These are phyloP conservation scores for Cololabis saira DNA, from an alignment of 2,113 vertebrate genomes.

Conservation along the genomic window DNA sequence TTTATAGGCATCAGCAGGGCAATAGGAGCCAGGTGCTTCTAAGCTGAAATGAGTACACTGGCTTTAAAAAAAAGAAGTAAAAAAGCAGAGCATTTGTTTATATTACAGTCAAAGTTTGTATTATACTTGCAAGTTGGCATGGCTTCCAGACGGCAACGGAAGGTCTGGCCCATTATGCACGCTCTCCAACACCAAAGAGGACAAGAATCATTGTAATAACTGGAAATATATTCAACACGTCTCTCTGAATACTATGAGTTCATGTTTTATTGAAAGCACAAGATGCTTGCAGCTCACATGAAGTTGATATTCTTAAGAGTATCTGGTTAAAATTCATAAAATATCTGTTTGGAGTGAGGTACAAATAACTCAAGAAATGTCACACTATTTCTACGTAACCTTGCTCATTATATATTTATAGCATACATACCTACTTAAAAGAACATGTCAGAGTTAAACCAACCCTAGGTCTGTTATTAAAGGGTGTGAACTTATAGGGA, in stretches of 20 bases:
- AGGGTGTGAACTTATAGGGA: no score
- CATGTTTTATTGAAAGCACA: constrained; percentile 65
- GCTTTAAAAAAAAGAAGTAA: background rate
- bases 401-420: constrained; percentile 15
- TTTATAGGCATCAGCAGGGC: background rate
- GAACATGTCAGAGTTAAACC: background rate
- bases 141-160: constrained; percentile 40
- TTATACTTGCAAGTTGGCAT: constrained; percentile 32
- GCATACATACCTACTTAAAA: background rate
- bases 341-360: constrained; percentile 20
- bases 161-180: constrained; percentile 38
- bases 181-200: constrained; percentile 40
- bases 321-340: constrained; percentile 20
- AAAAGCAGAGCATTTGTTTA: constrained; percentile 22
- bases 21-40: background rate
- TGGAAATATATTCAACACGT: constrained; percentile 59
- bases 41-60: constrained; percentile 28
- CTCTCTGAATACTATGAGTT: constrained; percentile 50
- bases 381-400: constrained; percentile 17
- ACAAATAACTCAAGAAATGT: constrained; percentile 13
- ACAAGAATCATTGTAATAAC: constrained; percentile 35
- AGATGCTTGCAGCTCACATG: constrained; percentile 35
- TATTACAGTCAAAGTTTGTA: constrained; percentile 44
- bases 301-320: constrained; percentile 14
- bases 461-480: no score